Conservation (phyloP, 2,797 vertebrate species). For the Halcyon chelicuti region DNA sequence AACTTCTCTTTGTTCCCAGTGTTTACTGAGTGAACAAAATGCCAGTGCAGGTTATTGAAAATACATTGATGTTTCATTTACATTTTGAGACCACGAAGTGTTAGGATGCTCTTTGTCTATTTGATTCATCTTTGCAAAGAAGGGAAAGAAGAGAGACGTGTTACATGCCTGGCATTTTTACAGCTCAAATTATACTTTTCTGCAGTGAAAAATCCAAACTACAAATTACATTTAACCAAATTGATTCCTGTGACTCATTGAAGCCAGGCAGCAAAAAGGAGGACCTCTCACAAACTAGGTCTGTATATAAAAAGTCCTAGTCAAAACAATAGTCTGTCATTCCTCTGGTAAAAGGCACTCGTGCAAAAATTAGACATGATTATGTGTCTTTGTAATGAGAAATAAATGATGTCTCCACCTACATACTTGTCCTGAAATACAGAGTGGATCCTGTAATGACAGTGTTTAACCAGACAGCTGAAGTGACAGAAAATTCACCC, state of each 20-base stretch:
- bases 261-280: neutral
- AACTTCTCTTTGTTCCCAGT: neutral
- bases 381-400: neutral
- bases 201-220: neutral
- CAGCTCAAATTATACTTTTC: neutral
- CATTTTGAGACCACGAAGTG: neutral
- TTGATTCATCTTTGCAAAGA: neutral
- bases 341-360: neutral
- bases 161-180: neutral
- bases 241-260: neutral
- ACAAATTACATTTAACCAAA: slow-evolving; percentile 4
- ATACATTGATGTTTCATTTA: neutral
- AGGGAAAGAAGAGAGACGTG: neutral
- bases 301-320: neutral
- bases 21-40: neutral
- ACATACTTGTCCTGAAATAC: neutral
- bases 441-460: neutral
- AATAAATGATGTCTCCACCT: neutral
- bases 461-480: neutral
- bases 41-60: neutral
- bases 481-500: neutral
- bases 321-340: neutral
- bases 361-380: neutral
- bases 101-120: neutral
- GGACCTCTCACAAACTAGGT: neutral